phyloP scores from a whole-genome alignment of 1,140 invertebrate species.

The Drosophila ironensis region DNA sequence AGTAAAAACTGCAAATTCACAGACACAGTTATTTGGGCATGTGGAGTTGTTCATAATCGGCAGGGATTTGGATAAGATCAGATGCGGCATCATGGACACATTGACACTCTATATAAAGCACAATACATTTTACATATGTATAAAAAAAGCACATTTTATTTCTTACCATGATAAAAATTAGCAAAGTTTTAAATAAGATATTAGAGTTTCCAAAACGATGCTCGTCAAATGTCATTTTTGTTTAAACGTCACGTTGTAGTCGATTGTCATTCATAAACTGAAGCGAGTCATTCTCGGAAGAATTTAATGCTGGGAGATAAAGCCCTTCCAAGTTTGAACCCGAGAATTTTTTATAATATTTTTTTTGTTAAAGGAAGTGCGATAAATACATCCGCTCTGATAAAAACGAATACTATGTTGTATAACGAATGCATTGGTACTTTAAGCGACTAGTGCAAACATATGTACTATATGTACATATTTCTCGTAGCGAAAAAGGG shows the following conservation, averaged over 20 bases:
- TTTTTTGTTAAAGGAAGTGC: slow-evolving; percentile 32
- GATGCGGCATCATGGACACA: neutral
- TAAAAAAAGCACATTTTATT: too few species aligned
- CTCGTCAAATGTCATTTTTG: slow-evolving; percentile 7
- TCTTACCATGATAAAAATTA: slow-evolving; percentile 20
- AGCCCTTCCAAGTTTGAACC: slow-evolving; percentile 14
- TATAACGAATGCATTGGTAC: too few species aligned
- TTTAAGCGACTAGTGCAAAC: too few species aligned
- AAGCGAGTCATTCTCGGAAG: slow-evolving; percentile 22
- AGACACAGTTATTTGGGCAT: slow-evolving; percentile 83
- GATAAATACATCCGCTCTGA: slow-evolving; percentile 41
- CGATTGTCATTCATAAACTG: slow-evolving; percentile 48
- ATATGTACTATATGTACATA: too few species aligned
- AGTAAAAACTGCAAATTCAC: slow-evolving; percentile 82
- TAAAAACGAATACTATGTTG: neutral
- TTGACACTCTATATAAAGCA: slow-evolving; percentile 3
- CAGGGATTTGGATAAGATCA: neutral
- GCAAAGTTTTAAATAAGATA: neutral
- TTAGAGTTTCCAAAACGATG: neutral
- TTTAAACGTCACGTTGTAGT: slow-evolving; percentile 20
- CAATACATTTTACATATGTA: too few species aligned
- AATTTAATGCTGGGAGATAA: slow-evolving; percentile 1
- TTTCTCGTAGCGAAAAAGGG: too few species aligned
- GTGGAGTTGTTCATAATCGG: slow-evolving; percentile 34
- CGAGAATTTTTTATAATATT: slow-evolving; percentile 7